phyloP scores from a whole-genome alignment of 92 coral and sea anemone genomes.

The Siderastrea radians region DNA sequence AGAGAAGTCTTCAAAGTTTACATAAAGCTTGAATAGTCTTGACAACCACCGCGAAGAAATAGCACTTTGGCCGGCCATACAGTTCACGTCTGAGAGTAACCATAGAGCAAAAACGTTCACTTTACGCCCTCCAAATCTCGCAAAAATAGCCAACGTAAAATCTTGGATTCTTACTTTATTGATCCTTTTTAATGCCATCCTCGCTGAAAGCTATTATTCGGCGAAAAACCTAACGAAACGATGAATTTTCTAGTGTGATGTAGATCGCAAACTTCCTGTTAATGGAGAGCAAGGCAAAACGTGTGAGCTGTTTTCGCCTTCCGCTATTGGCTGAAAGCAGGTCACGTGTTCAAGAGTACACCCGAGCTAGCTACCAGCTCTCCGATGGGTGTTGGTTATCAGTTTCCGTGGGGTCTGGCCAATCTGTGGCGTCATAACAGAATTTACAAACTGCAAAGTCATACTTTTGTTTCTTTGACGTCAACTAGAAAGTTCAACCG shows the following conservation, averaged over 20 bases:
- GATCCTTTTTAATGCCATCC: constrained; percentile 99
- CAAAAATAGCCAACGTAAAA: constrained; percentile 16
- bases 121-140: not conserved
- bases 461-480: not conserved
- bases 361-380: constrained; percentile 30
- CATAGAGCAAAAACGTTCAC: constrained; percentile 1
- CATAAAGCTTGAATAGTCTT: constrained; percentile 14
- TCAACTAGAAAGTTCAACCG: not conserved
- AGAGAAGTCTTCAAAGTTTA: not conserved
- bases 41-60: constrained; percentile 39
- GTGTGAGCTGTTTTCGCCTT: constrained; percentile 31
- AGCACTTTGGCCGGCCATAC: constrained; percentile 20
- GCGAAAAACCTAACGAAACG: constrained; percentile 62
- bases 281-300: constrained; percentile 49
- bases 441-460: not conserved
- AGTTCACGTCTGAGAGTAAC: constrained; percentile 32
- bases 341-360: constrained; percentile 15
- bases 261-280: constrained; percentile 92
- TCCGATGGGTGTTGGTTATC: constrained; percentile 21
- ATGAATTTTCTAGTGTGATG: constrained; percentile 65
- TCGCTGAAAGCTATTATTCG: constrained; percentile 44
- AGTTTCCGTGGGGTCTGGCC: not conserved
- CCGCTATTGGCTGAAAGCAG: constrained; percentile 27
- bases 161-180: constrained; percentile 88
- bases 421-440: not conserved